These are phyloP conservation scores for Gadus chalcogrammus DNA, from an alignment of 2,113 vertebrate species.

Conservation along the genomic window DNA sequence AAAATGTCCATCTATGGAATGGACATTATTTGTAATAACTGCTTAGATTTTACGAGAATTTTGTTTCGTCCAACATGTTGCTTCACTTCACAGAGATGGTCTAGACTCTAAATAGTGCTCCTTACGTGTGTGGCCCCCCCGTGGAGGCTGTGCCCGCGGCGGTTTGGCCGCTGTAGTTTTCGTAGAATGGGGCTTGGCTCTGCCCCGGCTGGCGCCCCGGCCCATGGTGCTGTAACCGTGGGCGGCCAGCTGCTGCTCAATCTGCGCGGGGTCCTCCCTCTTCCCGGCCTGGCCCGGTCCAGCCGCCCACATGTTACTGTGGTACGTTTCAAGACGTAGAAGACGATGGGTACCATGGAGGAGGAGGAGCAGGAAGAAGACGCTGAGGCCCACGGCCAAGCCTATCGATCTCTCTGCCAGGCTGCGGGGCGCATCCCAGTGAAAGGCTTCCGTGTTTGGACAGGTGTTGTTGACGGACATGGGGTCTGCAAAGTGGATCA, in stretches of 20 bases:
- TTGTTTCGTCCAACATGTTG: too few species aligned
- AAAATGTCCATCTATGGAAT: neutral
- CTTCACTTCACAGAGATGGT: neutral
- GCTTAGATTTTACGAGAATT: too few species aligned
- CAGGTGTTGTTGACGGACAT: too few species aligned
- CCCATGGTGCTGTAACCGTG: constrained; percentile 25
- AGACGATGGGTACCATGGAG: neutral
- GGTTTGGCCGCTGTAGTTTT: constrained; percentile 48
- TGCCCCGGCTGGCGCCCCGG: neutral
- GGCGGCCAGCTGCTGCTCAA: neutral
- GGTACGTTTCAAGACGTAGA: constrained; percentile 28
- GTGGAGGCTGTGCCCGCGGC: neutral
- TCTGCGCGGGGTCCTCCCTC: neutral
- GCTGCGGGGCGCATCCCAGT: neutral
- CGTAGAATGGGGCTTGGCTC: constrained; percentile 58
- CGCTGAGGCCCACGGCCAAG: constrained; percentile 35
- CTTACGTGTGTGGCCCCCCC: constrained; percentile 34
- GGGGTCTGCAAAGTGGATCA: too few species aligned
- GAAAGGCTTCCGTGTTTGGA: too few species aligned
- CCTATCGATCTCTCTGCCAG: neutral
- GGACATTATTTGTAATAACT: too few species aligned
- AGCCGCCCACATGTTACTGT: constrained; percentile 9
- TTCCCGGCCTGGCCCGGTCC: constrained; percentile 7
- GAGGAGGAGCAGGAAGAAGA: constrained; percentile 47
- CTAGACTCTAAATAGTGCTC: neutral